These are phyloP conservation scores for Aphelenchoides besseyi DNA, from an alignment of 1,140 invertebrate genomes.

Conservation along the genomic window DNA sequence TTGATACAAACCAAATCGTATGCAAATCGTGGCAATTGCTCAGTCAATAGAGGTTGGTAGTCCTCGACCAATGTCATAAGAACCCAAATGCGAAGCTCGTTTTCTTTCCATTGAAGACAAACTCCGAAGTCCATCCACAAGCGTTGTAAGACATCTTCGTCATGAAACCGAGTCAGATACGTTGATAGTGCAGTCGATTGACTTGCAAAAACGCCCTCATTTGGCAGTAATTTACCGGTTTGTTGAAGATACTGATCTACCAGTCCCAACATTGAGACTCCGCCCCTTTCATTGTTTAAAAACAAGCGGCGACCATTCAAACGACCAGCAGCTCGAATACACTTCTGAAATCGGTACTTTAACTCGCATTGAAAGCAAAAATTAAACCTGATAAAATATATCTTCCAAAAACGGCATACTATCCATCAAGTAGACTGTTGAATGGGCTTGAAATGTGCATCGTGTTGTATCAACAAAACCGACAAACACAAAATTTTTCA, in stretches of 20 bases:
- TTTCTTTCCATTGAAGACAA: background rate
- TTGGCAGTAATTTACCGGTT: background rate
- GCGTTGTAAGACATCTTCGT: slow-evolving; percentile 8
- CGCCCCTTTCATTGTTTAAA: background rate
- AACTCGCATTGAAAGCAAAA: background rate
- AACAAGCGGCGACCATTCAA: background rate
- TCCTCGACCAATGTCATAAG: background rate
- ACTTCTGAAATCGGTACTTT: background rate
- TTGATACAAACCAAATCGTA: slow-evolving; percentile 9
- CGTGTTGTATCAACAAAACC: slow-evolving; percentile 9
- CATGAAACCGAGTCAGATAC: slow-evolving; percentile 1
- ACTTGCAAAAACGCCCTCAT: background rate
- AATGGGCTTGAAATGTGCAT: background rate
- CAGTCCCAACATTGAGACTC: slow-evolving; percentile 1
- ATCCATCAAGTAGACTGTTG: background rate
- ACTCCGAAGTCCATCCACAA: slow-evolving; percentile 8
- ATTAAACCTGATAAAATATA: slow-evolving; percentile 13
- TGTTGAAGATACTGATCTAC: background rate
- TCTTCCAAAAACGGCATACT: slow-evolving; percentile 14
- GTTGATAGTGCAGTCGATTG: background rate
- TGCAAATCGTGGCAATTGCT: background rate
- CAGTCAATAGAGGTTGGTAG: slow-evolving; percentile 1
- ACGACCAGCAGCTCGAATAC: background rate
- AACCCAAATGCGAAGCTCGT: background rate
- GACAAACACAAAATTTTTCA: slow-evolving; percentile 8